phyloP scores from a whole-genome alignment of 2,888 invertebrate genomes.

The Idaea biselata region DNA sequence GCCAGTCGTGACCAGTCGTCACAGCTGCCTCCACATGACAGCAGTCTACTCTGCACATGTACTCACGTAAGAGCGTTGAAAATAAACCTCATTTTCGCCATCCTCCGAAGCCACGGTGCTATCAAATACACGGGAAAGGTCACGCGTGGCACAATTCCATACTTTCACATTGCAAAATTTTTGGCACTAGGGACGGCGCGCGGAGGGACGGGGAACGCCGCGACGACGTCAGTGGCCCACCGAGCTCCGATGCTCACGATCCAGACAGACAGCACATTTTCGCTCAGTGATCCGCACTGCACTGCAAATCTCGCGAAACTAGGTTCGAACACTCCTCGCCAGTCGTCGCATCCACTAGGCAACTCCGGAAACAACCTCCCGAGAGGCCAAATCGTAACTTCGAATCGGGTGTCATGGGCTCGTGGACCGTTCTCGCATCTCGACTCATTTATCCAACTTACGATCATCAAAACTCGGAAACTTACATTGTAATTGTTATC shows the following conservation, averaged over 20 bases:
- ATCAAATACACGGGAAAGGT: slow-evolving; percentile 68
- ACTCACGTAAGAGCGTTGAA: slow-evolving; percentile 58
- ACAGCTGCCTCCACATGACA: slow-evolving; percentile 52
- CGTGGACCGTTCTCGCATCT: slow-evolving; percentile 77
- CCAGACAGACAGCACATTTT: slow-evolving; percentile 56
- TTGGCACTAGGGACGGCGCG: slow-evolving; percentile 68
- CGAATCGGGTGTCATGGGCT: slow-evolving; percentile 77
- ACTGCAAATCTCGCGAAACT: slow-evolving; percentile 39
- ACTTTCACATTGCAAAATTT: slow-evolving; percentile 81
- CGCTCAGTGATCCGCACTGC: slow-evolving; percentile 50
- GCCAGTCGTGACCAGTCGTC: slow-evolving; percentile 25
- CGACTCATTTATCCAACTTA: slow-evolving; percentile 61
- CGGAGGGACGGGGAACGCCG: slow-evolving; percentile 67
- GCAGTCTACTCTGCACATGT: slow-evolving; percentile 27
- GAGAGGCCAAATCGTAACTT: slow-evolving; percentile 66
- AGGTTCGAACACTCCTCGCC: slow-evolving; percentile 42
- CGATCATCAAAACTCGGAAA: slow-evolving; percentile 74
- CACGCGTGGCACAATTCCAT: slow-evolving; percentile 77
- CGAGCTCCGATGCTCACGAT: slow-evolving; percentile 69
- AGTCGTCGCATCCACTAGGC: slow-evolving; percentile 41
- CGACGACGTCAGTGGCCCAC: slow-evolving; percentile 77
- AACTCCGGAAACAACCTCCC: slow-evolving; percentile 59
- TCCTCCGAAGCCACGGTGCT: slow-evolving; percentile 39
- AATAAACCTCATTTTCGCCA: slow-evolving; percentile 55
- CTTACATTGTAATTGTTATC: slow-evolving; percentile 99